These are phyloP conservation scores for Apocheima hispidaria DNA, from an alignment of 2,888 invertebrate species.

Conservation along the genomic window DNA sequence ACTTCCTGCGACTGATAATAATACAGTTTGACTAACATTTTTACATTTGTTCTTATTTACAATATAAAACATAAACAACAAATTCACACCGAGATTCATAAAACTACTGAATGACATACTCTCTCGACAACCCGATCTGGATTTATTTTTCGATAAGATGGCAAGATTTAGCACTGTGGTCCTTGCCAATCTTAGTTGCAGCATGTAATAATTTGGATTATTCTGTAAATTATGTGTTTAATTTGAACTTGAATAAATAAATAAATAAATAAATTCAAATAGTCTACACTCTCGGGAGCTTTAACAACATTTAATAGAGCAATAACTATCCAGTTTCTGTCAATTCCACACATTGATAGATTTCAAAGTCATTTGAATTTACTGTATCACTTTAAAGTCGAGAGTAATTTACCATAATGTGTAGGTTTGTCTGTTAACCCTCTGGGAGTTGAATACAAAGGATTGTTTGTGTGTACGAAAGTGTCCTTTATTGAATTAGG, in stretches of 20 bases:
- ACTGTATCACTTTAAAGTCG: constrained; percentile 40
- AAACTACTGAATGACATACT: too few species aligned
- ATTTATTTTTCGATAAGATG: too few species aligned
- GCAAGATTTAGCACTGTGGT: too few species aligned
- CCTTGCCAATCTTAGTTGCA: too few species aligned
- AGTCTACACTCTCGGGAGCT: constrained; percentile 28
- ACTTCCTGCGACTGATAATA: too few species aligned
- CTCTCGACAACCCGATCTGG: too few species aligned
- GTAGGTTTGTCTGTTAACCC: constrained; percentile 20
- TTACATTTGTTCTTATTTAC: too few species aligned
- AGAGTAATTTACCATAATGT: constrained; percentile 25
- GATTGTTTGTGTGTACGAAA: constrained; percentile 43
- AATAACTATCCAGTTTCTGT: constrained; percentile 48
- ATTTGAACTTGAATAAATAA: too few species aligned
- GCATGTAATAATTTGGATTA: too few species aligned
- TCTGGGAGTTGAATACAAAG: constrained; percentile 51
- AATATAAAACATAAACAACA: neutral
- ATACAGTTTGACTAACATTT: too few species aligned
- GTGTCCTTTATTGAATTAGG: neutral
- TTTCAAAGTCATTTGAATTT: constrained; percentile 60
- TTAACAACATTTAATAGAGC: constrained; percentile 46
- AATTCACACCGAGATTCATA: too few species aligned
- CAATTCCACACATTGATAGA: constrained; percentile 56
- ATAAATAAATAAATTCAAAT: constrained; percentile 7
- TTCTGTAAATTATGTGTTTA: too few species aligned